Percentiles rank a stretch among this genome's conserved stretches.
These are phyloP conservation scores for Andricus curvator DNA, from an alignment of 2,888 invertebrate species.

Conservation along the genomic window DNA sequence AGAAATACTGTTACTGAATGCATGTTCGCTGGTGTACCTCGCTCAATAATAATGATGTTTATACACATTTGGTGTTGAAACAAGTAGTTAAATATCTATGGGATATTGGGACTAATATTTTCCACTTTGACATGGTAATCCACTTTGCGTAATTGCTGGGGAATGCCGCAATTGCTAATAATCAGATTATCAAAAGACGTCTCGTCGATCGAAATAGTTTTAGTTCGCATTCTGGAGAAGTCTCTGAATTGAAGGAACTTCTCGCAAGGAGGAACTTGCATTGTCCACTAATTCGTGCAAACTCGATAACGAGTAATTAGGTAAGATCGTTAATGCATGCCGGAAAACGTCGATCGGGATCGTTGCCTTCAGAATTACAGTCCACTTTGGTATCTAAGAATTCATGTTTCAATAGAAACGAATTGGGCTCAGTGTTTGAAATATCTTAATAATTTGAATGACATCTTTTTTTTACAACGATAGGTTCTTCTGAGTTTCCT, in stretches of 20 bases:
- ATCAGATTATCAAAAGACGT: conserved; percentile 54
- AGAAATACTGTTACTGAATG: too few species aligned
- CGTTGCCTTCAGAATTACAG: conserved; percentile 58
- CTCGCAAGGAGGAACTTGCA: conserved; percentile 53
- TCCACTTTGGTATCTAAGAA: conserved; percentile 53
- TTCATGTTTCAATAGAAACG: not conserved
- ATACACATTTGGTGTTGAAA: not conserved
- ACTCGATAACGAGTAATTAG: conserved; percentile 68
- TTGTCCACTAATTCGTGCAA: conserved; percentile 67
- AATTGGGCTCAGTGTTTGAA: not conserved
- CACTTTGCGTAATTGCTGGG: conserved; percentile 18
- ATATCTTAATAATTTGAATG: not conserved
- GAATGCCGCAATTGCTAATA: conserved; percentile 37
- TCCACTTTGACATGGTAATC: conserved; percentile 26
- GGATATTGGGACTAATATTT: not conserved
- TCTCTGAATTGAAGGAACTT: conserved; percentile 52
- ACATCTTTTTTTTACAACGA: not conserved
- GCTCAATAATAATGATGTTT: too few species aligned
- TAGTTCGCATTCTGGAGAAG: conserved; percentile 49
- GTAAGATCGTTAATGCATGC: conserved; percentile 62
- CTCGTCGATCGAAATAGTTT: conserved; percentile 57
- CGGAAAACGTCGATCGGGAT: conserved; percentile 59
- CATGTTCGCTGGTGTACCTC: too few species aligned
- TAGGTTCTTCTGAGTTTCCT: not conserved
- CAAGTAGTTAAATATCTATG: conserved; percentile 17